Evolutionary conservation across 35 echinoderm and acorn worm genomes (phyloP).

Genomic region (Ophioderma brevispina): DNA sequence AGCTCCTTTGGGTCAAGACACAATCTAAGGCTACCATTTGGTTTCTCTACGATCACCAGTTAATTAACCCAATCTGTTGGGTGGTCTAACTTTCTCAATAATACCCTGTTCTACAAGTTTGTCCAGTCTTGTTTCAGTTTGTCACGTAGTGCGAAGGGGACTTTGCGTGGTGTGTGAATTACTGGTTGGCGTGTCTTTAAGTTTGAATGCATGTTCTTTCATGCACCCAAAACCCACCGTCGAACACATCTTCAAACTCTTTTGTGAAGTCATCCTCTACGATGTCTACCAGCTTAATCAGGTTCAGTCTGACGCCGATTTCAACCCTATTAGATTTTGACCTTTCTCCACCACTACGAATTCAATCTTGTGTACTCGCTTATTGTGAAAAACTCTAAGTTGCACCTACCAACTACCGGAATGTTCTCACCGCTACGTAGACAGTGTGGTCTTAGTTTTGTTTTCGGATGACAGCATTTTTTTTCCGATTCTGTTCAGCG

Average conservation of each 20-base stretch:
- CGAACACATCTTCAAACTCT: constrained; percentile 11
- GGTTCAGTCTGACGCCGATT: not conserved
- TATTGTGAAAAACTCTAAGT: not conserved
- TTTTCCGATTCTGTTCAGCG: not conserved
- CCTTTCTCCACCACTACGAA: not conserved
- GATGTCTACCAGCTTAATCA: not conserved
- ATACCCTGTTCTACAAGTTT: constrained; percentile 26
- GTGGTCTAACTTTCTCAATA: constrained; percentile 40
- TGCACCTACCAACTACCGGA: not conserved
- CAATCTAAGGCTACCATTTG: constrained; percentile 67
- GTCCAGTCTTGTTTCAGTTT: constrained; percentile 17
- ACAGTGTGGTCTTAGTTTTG: not conserved
- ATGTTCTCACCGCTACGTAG: not conserved
- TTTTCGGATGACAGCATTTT: not conserved
- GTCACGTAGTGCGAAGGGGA: constrained; percentile 15
- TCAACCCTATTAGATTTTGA: constrained; percentile 10
- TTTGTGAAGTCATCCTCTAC: not conserved
- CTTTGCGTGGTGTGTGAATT: constrained; percentile 30
- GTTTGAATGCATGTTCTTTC: constrained; percentile 2
- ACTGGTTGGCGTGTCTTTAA: not conserved
- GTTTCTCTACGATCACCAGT: constrained; percentile 64
- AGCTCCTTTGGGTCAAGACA: constrained; percentile 75
- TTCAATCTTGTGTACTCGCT: not conserved
- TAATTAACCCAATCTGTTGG: constrained; percentile 77
- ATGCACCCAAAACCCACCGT: not conserved